Base-by-base conservation (phyloP, 2,888 invertebrate species). In the Cephus rjabovi region DNA sequence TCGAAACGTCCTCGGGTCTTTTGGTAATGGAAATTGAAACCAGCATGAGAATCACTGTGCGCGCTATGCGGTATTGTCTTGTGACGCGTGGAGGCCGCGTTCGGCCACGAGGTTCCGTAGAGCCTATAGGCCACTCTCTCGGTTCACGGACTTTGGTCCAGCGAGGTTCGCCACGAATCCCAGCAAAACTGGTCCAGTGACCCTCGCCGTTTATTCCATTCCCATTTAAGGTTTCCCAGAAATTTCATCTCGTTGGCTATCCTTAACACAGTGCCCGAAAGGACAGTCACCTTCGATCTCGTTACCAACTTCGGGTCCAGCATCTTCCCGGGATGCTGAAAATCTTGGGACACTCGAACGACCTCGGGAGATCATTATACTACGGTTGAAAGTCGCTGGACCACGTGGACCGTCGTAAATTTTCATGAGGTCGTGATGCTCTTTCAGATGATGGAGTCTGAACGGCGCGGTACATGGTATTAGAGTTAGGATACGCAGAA, bases 271-370 rank as follows among this genome's bases (percentile, higher is more conserved):
- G 4, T 33, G 70, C 1, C 70, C 33, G 40, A 70, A 70, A 40
- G 77, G 75, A 35, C 77, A 75, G 40, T 77, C 56, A 75, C 75
- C 75, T 74, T 77, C 69, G 70, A 75, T 75, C 56, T 75, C 33
- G n/a, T 74, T 71, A 30, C 37, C 4, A 15, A 12, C 30, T 15
- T 70, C 11, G 31, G 30, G 4, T 30, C 11, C 70, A 33, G 30
- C 70, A 33, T 70, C 70, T 30, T 70, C 15, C 15, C 15, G 35
- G 12, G 12, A n/a, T 30, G 69, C 30, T 40, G 37, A 12, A 40
- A 30, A 56, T 56, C 34, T 35, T 35, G 34, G 37, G 11, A 15
- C 56, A 1, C 34, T n/a, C 9, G 33, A 34, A 15, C 15, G 37
- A 77, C 34, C 15, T 34, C 40, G 40, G 35, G 34, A 34, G 23